A percentile compares a stretch with the other conserved stretches of the same genome.
Conservation (phyloP, 2,797 vertebrate species). For the Emydoidea blandingii region DNA sequence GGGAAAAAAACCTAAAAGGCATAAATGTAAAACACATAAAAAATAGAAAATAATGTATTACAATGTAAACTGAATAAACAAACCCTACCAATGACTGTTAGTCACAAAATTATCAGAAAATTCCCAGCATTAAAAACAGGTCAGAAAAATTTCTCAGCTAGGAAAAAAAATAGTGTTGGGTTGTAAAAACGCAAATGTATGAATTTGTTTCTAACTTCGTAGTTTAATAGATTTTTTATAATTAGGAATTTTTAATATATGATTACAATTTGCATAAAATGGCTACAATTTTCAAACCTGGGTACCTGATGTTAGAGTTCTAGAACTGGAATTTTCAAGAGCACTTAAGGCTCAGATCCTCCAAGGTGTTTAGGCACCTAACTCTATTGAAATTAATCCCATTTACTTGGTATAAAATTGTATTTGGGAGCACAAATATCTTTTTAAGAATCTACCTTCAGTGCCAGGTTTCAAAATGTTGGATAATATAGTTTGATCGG, state of each 20-base stretch:
- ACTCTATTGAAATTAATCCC: neutral
- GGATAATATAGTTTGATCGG: neutral
- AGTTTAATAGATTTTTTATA: neutral
- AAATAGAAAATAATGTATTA: neutral
- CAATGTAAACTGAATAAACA: neutral
- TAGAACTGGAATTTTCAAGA: neutral
- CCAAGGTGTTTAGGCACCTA: neutral
- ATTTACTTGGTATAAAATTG: neutral
- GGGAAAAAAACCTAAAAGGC: neutral
- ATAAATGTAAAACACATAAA: neutral
- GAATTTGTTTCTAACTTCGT: neutral
- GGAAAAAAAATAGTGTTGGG: neutral
- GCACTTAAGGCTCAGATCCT: neutral
- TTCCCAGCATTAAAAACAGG: neutral
- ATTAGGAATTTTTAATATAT: neutral
- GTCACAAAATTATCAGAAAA: neutral
- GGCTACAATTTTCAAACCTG: neutral
- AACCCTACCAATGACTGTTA: neutral
- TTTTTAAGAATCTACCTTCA: neutral
- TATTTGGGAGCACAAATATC: neutral
- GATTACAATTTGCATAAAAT: neutral
- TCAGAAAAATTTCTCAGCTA: neutral
- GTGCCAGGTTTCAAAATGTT: neutral
- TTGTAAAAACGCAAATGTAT: neutral
- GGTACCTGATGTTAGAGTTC: neutral